Conservation (phyloP, 2,113 vertebrate species). For the Periophthalmus modestus region DNA sequence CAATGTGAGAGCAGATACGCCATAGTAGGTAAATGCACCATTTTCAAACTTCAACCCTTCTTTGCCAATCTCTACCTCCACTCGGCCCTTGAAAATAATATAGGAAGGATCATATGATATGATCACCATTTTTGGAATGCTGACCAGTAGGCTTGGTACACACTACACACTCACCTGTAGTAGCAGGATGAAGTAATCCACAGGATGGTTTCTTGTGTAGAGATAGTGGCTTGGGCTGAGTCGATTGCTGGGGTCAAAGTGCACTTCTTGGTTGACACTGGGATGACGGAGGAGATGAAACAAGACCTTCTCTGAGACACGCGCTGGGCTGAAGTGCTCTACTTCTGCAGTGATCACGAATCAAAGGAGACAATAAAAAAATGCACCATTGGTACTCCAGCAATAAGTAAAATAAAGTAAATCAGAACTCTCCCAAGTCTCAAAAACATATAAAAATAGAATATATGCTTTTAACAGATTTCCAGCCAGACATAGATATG, state of each 20-base stretch:
- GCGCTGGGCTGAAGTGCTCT: slow-evolving; percentile 84
- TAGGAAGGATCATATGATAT: neutral
- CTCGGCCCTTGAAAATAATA: slow-evolving; percentile 79
- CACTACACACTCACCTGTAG: slow-evolving; percentile 79
- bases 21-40: slow-evolving; percentile 91
- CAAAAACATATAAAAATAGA: too few species aligned
- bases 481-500: slow-evolving; percentile 27
- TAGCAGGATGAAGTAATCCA: slow-evolving; percentile 91
- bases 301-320: slow-evolving; percentile 86
- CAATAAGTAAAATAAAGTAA: too few species aligned
- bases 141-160: neutral
- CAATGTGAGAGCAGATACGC: slow-evolving; percentile 84
- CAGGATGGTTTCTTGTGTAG: slow-evolving; percentile 88
- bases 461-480: neutral
- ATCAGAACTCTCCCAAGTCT: neutral
- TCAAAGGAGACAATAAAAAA: slow-evolving; percentile 4
- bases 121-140: neutral
- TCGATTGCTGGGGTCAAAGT: slow-evolving; percentile 83
- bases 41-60: slow-evolving; percentile 92
- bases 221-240: slow-evolving; percentile 85
- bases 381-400: too few species aligned
- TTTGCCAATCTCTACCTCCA: slow-evolving; percentile 92
- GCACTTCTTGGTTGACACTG: slow-evolving; percentile 90
- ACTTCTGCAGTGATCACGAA: slow-evolving; percentile 77
- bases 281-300: slow-evolving; percentile 89